Base-by-base conservation (phyloP, 2,888 invertebrate species). In the Cerastis leucographa region DNA sequence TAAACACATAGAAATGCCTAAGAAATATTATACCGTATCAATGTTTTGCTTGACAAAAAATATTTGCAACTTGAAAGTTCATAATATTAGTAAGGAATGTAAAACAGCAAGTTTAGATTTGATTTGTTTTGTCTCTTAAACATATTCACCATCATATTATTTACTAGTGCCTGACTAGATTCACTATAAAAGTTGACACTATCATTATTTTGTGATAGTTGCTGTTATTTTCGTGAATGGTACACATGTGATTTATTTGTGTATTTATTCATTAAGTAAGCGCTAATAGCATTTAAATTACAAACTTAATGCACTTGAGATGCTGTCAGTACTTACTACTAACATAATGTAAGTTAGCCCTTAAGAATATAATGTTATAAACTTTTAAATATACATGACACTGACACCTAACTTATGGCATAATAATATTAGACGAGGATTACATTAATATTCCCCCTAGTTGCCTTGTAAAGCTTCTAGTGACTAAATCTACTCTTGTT, bases 401-500 rank as follows among this genome's bases (percentile, higher is more conserved):
- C 87, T 86, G 84, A 90, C 81, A 89, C 86, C 85, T 87, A 90
- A 78, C 79, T 83, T 89, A 92, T 91, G 91, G 91, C 91, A 89
- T 90, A 88, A 80, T 87, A 86, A 87, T 82, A 89, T 89, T 87
- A 89, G 66, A 89, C 76, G 89, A 90, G 87, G 89, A 90, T 87
- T 87, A 88, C 80, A 86, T 79, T 83, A 87, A 83, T 77, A 88
- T 85, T 89, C 86, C 89, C 86, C 88, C 91, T 93, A 95, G 95
- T 94, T 96, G 95, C 96, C 95, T 90, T 93, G 81, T 92, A 92
- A 93, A 95, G 94, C 92, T 93, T 93, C 92, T 94, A 94, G 91
- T 93, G 93, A 94, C 94, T 95, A 95, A 90, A 88, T 87, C 87
- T 91, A 91, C 87, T 89, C 84, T 91, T 91, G 90, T 90, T 90